Evolutionary conservation across 2,888 invertebrate species (phyloP), one percentile per base, ranked within the genome.

Genomic region (Laspeyria flexula): DNA sequence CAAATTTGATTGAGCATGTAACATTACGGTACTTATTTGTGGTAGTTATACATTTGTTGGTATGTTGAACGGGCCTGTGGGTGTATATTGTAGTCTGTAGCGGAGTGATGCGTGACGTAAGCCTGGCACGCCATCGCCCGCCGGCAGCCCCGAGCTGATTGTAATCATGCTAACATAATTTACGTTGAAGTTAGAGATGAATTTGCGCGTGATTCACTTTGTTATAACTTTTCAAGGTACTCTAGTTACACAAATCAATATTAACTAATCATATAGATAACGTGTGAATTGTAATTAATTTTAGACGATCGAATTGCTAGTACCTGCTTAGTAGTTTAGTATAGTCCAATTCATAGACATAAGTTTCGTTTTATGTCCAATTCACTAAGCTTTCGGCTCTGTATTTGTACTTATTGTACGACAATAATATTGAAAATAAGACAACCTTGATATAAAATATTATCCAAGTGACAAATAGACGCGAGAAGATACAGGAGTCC

Each of bases 121-220:
- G 60, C 65, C 16, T 52, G 53, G 63, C 79, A 77, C 75, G 75
- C 79, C 70, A 78, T 71, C 57, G 61, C 55, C 63, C 60, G 63
- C 60, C 65, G 58, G 52, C 69, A 35, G 35, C 48, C 43, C 55
- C 51, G 40, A 40, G 44, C 45, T 65, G 88, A 88, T 88, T 65
- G 71, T 82, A 83, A 88, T 89, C 88, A 71, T 68, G 52, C 75
- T 79, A 80, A 81, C 78, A 77, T 83, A 81, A 85, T 82, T 85
- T 81, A 80, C 72, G 51, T 63, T 69, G 65, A 60, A 69, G 60
- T 42, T 73, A 68, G 46, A 76, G 76, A 83, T 81, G 77, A 79
- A 79, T 80, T 84, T 76, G 72, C 72, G 65, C 63, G 59, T 65
- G 72, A 75, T 71, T 59, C 47, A 42, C 51, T 52, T 35, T 57